Evolutionary conservation across 2,888 invertebrate species (phyloP).

Genomic region (Scaptomyza flava): DNA sequence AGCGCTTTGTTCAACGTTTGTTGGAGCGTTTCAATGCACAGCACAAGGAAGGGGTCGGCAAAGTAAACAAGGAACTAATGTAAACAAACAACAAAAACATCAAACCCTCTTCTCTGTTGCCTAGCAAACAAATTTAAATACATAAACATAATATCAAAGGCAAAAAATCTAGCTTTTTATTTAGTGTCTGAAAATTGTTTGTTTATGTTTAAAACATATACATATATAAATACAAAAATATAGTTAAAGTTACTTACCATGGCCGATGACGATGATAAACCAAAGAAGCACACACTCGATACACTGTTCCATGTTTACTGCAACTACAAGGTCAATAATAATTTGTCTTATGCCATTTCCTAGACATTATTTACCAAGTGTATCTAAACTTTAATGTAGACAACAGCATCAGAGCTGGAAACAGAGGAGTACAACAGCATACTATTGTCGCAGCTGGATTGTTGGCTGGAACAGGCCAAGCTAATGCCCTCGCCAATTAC

Average conservation of each 20-base stretch:
- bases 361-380: background rate
- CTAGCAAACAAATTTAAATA: slow-evolving; percentile 61
- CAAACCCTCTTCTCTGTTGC: slow-evolving; percentile 28
- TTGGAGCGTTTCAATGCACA: slow-evolving; percentile 32
- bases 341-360: background rate
- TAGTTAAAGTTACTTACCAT: slow-evolving; percentile 22
- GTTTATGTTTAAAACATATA: background rate
- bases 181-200: slow-evolving; percentile 24
- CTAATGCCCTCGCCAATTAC: slow-evolving; percentile 62
- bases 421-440: slow-evolving; percentile 67
- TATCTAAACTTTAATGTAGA: slow-evolving; percentile 18
- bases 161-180: slow-evolving; percentile 31
- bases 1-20: slow-evolving; percentile 34
- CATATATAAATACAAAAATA: background rate
- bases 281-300: slow-evolving; percentile 71
- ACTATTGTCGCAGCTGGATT: slow-evolving; percentile 73
- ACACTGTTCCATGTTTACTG: slow-evolving; percentile 67
- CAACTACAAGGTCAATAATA: slow-evolving; percentile 54
- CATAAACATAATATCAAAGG: slow-evolving; percentile 37
- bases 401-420: slow-evolving; percentile 59
- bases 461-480: slow-evolving; percentile 71
- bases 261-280: slow-evolving; percentile 75
- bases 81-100: background rate
- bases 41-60: background rate
- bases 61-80: background rate